phyloP scores from a whole-genome alignment of 2,888 invertebrate species.

The Ichneumon xanthorius region DNA sequence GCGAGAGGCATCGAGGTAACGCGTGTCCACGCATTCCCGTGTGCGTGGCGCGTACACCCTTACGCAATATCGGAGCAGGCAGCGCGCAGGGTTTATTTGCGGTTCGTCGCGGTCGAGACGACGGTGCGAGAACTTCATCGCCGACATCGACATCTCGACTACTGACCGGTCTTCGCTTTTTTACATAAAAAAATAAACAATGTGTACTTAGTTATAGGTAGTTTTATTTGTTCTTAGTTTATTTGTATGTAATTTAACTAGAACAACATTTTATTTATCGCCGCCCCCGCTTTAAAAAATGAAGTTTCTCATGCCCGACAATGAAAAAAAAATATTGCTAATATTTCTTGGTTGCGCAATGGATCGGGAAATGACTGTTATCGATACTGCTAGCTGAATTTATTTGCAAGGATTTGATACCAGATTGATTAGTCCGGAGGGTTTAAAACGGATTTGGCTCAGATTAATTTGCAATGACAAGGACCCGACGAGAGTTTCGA shows the following conservation, averaged over 20 bases:
- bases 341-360: not conserved
- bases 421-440: not conserved
- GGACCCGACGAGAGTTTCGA: constrained; percentile 2
- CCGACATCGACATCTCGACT: constrained; percentile 3
- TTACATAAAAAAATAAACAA: not conserved
- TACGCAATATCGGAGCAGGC: constrained; percentile 67
- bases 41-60: constrained; percentile 71
- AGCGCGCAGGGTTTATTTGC: constrained; percentile 74
- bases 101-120: constrained; percentile 40
- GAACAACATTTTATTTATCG: too few species aligned
- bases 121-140: constrained; percentile 1
- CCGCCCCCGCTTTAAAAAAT: not conserved
- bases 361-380: not conserved
- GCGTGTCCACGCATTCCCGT: constrained; percentile 74
- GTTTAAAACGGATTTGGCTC: not conserved
- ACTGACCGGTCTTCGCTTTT: not conserved
- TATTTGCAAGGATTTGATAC: not conserved
- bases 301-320: not conserved
- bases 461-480: constrained; percentile 19
- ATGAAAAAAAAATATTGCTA: not conserved
- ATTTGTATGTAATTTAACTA: too few species aligned
- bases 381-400: not conserved
- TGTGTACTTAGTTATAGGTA: too few species aligned
- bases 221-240: too few species aligned
- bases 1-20: constrained; percentile 35